phyloP scores from a whole-genome alignment of 2,888 invertebrate genomes.

The Artemia sp. region DNA sequence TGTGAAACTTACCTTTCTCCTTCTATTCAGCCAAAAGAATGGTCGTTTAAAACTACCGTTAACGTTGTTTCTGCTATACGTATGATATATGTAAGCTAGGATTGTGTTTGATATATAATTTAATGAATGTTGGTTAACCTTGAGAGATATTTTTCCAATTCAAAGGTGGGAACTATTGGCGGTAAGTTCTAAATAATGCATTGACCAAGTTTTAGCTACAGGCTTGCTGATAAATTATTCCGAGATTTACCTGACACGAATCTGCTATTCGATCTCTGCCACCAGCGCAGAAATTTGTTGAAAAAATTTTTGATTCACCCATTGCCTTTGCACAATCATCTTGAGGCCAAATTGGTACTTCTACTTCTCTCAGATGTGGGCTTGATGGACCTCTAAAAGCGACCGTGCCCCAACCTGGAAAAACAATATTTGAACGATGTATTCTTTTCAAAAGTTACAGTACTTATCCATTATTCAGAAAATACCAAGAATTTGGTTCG shows the following conservation, averaged over 20 bases:
- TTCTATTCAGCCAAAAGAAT: no score
- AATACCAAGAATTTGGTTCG: no score
- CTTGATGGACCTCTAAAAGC: conserved; percentile 21
- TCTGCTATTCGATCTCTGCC: conserved; percentile 21
- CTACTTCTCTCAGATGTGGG: conserved; percentile 21
- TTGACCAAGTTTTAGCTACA: no score
- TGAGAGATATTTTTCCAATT: neutral
- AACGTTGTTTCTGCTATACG: no score
- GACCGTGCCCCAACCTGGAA: conserved; percentile 22
- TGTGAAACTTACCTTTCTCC: no score
- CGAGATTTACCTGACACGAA: conserved; percentile 21
- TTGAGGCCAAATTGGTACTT: conserved; percentile 23
- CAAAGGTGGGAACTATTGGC: neutral
- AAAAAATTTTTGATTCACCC: conserved; percentile 18
- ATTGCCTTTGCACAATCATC: conserved; percentile 19
- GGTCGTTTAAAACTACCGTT: no score
- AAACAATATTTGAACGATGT: neutral
- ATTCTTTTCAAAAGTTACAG: no score
- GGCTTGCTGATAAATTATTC: no score
- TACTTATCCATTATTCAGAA: no score
- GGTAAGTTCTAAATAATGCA: neutral
- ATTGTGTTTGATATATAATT: neutral
- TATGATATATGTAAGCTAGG: neutral
- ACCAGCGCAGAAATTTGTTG: conserved; percentile 22
- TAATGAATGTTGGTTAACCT: neutral